Evolutionary conservation across 2,888 invertebrate genomes (phyloP).

Genomic region (Heliconius ismenius): DNA sequence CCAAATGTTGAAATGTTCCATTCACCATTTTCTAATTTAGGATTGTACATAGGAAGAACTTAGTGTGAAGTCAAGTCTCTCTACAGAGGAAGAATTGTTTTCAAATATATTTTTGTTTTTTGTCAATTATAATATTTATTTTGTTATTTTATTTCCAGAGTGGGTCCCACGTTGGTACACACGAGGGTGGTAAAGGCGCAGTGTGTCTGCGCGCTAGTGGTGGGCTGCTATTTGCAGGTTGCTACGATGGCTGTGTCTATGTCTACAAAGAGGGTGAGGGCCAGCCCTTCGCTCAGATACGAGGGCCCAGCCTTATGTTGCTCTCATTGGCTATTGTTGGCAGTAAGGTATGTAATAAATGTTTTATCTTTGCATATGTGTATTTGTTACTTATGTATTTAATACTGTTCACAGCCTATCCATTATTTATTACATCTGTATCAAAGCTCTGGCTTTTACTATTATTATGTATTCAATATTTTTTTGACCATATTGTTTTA

Average conservation of each 20-base stretch:
- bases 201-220: slow-evolving; percentile 86
- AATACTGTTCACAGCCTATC: too few relatives aligned
- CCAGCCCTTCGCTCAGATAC: slow-evolving; percentile 83
- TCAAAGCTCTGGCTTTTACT: too few relatives aligned
- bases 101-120: not conserved
- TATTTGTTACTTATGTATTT: too few relatives aligned
- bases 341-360: slow-evolving; percentile 77
- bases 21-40: too few relatives aligned
- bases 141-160: slow-evolving; percentile 71
- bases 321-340: slow-evolving; percentile 85
- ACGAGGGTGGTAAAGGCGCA: slow-evolving; percentile 86
- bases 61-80: too few relatives aligned
- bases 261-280: slow-evolving; percentile 82
- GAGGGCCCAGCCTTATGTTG: slow-evolving; percentile 87
- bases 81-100: too few relatives aligned
- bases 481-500: too few relatives aligned
- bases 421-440: too few relatives aligned
- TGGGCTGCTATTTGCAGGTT: slow-evolving; percentile 86
- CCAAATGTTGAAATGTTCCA: too few relatives aligned
- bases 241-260: slow-evolving; percentile 90
- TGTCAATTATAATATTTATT: not conserved
- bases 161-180: slow-evolving; percentile 82
- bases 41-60: too few relatives aligned
- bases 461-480: too few relatives aligned
- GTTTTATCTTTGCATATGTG: too few relatives aligned